These are phyloP conservation scores for Pogonomyrmex californicus DNA, from an alignment of 1,140 invertebrate genomes.

Conservation along the genomic window DNA sequence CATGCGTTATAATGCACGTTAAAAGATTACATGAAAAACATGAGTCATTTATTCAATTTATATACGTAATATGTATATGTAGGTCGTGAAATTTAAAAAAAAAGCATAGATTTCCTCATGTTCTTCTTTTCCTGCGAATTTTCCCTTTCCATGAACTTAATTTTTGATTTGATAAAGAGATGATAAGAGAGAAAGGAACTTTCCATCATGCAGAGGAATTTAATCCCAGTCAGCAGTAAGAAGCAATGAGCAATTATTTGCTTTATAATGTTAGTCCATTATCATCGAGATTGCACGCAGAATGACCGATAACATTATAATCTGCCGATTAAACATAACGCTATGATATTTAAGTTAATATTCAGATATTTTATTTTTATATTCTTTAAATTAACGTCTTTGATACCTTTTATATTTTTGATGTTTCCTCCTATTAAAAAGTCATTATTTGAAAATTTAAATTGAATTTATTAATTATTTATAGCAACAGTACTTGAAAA, in stretches of 20 bases:
- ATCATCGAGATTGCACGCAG: constrained; percentile 47
- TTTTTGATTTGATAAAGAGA: constrained; percentile 34
- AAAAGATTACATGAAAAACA: background rate
- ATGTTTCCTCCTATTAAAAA: background rate
- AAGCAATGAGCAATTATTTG: constrained; percentile 55
- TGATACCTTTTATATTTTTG: background rate
- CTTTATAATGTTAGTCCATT: constrained; percentile 47
- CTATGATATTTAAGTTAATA: constrained; percentile 33
- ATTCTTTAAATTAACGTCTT: background rate
- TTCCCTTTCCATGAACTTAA: constrained; percentile 2
- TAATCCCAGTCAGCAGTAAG: constrained; percentile 38
- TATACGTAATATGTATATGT: background rate
- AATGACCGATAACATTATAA: constrained; percentile 54
- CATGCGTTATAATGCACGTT: background rate
- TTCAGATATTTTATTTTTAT: background rate
- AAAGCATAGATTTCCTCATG: background rate
- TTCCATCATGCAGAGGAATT: constrained; percentile 32
- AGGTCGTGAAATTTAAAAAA: background rate
- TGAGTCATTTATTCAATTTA: background rate
- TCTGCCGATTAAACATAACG: constrained; percentile 42
- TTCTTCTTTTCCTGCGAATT: background rate
- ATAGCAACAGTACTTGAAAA: background rate
- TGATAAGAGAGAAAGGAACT: constrained; percentile 46
- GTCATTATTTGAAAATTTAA: background rate
- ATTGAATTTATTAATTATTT: background rate